Evolutionary conservation across 2,797 vertebrate species (phyloP).

Genomic region (Coranthus polyacanthus): DNA sequence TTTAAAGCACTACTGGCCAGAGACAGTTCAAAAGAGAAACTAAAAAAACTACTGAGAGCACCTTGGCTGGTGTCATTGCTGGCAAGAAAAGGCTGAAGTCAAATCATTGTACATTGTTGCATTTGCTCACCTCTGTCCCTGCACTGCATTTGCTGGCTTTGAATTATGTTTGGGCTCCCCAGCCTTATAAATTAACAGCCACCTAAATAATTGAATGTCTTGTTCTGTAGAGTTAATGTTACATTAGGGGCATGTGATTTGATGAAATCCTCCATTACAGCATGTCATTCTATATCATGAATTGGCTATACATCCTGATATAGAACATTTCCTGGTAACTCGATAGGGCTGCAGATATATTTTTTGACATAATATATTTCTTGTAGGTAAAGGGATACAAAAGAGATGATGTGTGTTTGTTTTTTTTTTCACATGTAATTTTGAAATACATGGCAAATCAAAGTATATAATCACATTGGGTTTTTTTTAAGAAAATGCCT

Average conservation of each 20-base stretch:
- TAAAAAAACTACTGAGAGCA: slow-evolving; percentile 6
- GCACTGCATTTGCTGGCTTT: not conserved
- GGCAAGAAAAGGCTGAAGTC: slow-evolving; percentile 5
- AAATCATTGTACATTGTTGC: slow-evolving; percentile 22
- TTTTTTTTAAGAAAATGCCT: not conserved
- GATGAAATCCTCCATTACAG: not conserved
- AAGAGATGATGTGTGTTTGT: not conserved
- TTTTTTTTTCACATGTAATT: not conserved
- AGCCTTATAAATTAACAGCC: slow-evolving; percentile 1
- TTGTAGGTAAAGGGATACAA: slow-evolving; percentile 7
- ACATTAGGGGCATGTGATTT: not conserved
- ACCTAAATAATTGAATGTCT: slow-evolving; percentile 11
- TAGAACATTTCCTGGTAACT: not conserved
- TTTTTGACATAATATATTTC: slow-evolving; percentile 5
- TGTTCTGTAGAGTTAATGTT: slow-evolving; percentile 4
- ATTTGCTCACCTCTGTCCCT: slow-evolving; percentile 6
- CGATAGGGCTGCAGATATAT: not conserved
- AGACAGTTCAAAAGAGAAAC: slow-evolving; percentile 34
- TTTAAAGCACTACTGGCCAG: slow-evolving; percentile 13
- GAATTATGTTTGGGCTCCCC: slow-evolving; percentile 1
- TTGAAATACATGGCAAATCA: not conserved
- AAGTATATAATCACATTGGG: not conserved
- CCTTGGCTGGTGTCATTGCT: slow-evolving; percentile 14
- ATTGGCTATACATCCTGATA: not conserved
- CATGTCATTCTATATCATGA: not conserved